A percentile compares a stretch with the other conserved stretches of the same genome.
Evolutionary conservation across 1,140 invertebrate genomes (phyloP).

Genomic region (Andricus grossulariae): DNA sequence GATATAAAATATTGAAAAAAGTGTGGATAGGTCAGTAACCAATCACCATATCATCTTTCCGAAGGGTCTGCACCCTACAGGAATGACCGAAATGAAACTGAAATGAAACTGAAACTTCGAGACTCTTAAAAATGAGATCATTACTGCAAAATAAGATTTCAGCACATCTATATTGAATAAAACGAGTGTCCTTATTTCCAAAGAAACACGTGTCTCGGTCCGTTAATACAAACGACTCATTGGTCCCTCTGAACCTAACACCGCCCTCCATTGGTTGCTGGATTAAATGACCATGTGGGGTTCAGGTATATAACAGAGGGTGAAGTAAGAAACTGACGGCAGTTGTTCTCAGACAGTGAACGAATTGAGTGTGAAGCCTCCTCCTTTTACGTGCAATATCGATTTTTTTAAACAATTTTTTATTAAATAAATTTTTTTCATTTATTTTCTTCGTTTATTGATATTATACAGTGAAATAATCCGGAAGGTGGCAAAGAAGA

Average conservation of each 20-base stretch:
- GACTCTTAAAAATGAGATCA: conserved; percentile 1
- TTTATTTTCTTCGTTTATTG: no score
- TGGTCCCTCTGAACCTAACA: conserved; percentile 57
- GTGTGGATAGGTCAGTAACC: no score
- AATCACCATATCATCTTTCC: no score
- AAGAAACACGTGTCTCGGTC: conserved; percentile 65
- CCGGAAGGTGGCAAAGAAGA: no score
- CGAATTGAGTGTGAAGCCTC: conserved; percentile 58
- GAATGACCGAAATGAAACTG: no score
- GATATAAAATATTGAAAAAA: no score
- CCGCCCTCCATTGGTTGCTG: conserved; percentile 65
- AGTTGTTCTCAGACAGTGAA: conserved; percentile 65
- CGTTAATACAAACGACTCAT: conserved; percentile 58
- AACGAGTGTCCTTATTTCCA: conserved; percentile 62
- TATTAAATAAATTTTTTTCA: background rate
- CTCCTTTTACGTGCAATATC: conserved; percentile 4
- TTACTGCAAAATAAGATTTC: background rate
- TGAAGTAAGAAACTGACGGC: conserved; percentile 67
- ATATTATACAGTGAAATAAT: background rate
- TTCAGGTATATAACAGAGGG: conserved; percentile 72
- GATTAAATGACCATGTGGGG: conserved; percentile 74
- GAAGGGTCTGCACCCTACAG: no score
- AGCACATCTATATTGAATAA: conserved; percentile 35
- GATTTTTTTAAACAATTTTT: background rate
- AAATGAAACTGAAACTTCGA: no score